These are phyloP conservation scores for Daboia siamensis DNA, from an alignment of 2,113 vertebrate genomes.

Conservation along the genomic window DNA sequence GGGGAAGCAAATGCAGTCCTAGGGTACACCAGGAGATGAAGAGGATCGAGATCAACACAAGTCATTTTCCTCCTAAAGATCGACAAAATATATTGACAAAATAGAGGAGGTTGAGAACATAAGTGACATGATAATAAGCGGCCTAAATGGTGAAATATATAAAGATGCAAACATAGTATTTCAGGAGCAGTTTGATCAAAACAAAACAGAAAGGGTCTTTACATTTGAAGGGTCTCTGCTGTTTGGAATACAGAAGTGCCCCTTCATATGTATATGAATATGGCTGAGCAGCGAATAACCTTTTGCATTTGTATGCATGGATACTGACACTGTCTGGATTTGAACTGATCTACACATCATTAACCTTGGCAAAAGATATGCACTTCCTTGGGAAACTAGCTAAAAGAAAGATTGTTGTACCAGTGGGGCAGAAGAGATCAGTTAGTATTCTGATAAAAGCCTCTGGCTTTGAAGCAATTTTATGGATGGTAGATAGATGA, in stretches of 20 bases:
- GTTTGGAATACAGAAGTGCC: background rate
- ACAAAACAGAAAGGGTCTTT: background rate
- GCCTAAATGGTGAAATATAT: background rate
- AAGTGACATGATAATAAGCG: background rate
- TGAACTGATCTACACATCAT: background rate
- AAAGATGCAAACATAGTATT: background rate
- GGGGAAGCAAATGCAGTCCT: background rate
- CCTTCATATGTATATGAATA: background rate
- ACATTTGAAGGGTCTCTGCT: background rate
- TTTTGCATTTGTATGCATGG: background rate
- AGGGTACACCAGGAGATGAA: background rate
- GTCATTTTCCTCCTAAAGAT: background rate
- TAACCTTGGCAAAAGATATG: background rate
- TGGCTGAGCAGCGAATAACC: background rate
- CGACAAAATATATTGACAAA: background rate
- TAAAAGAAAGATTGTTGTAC: background rate
- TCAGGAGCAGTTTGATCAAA: background rate
- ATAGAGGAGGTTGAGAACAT: background rate
- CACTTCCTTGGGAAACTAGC: background rate
- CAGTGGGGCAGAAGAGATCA: background rate
- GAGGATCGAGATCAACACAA: background rate
- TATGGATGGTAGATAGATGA: background rate
- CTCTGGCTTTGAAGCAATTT: background rate
- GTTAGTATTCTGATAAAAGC: background rate
- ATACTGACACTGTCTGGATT: background rate